Base-by-base conservation (phyloP, 2,797 vertebrate genomes). In the Emydoidea blandingii region DNA sequence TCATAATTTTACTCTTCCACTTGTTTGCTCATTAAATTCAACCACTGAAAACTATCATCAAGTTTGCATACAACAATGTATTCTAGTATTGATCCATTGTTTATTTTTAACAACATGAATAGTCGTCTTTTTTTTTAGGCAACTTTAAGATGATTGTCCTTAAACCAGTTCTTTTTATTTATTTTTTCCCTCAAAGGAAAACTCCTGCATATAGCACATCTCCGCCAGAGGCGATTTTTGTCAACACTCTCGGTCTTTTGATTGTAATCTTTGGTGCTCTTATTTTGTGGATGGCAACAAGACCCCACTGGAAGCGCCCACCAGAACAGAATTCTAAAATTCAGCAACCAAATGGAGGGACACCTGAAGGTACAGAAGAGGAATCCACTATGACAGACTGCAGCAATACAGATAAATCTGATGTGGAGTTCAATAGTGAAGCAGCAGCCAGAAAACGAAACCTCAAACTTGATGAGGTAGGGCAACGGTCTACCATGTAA, bases 241-340 rank as follows among this genome's bases (percentile, higher is more conserved):
- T 99, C 91, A 99, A 99, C 49, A 95, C 98, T 65, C 98, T 99
- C 8, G 99, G 99, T 85, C 72, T 99, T 93, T 95, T 99, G 83
- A 97, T 99, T 52, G 94, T 98, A 54, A 44, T 99, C 78, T 99
- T 98, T 91, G 99, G 99, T 53, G 98, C 95, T 8, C 96, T 99
- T 31, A 96, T 99, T 96, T 97, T 99, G 92, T 99, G 99, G 99
- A 99, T 99, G 90, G 98, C 97, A 93, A 99, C 99, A 95, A 99
- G 98, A 53, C 94, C 98, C 0, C 98, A 98, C 7, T 99, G 99
- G 99, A 99, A 99, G 97, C 99, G 99, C 44, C 99, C 99, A 12
- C 97, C 86, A n/a, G 99, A 99, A 90, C 97, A 98, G 76, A 93
- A 88, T 23, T 47, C 97, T 54, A 96, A 97, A 95, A 47, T 91